Conservation (phyloP, 2,797 vertebrate species). For the Pseudocheirus occidentalis region DNA sequence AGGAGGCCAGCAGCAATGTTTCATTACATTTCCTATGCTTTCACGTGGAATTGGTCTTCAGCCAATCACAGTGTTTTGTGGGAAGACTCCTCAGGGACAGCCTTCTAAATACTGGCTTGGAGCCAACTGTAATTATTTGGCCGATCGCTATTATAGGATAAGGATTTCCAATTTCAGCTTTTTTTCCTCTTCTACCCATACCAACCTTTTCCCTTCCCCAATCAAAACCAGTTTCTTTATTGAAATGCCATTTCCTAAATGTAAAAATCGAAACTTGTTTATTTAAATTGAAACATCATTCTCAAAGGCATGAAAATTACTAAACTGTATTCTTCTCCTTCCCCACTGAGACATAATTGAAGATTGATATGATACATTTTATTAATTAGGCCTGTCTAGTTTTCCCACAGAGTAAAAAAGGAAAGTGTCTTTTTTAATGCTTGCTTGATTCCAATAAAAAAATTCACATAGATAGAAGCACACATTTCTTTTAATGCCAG, state of each 20-base stretch:
- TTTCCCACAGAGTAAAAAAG: slow-evolving; percentile 77
- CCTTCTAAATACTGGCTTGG: slow-evolving; percentile 14
- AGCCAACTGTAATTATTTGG: slow-evolving; percentile 40
- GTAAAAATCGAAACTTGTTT: slow-evolving; percentile 66
- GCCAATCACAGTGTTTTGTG: background rate
- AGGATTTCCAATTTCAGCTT: slow-evolving; percentile 3
- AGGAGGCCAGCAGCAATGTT: background rate
- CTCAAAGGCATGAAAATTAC: slow-evolving; percentile 62
- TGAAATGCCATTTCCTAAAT: slow-evolving; percentile 62
- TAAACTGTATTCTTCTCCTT: slow-evolving; percentile 59
- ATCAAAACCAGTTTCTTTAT: slow-evolving; percentile 37
- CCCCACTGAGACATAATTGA: slow-evolving; percentile 78
- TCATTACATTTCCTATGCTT: slow-evolving; percentile 31
- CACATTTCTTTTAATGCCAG: slow-evolving; percentile 40
- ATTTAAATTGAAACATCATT: slow-evolving; percentile 77
- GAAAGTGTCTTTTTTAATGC: slow-evolving; percentile 69
- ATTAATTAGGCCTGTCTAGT: slow-evolving; percentile 77
- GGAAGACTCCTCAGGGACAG: slow-evolving; percentile 15
- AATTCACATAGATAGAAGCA: slow-evolving; percentile 66
- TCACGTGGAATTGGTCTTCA: slow-evolving; percentile 8
- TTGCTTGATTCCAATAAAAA: slow-evolving; percentile 73
- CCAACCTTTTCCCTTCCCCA: slow-evolving; percentile 22
- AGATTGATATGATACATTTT: slow-evolving; percentile 78
- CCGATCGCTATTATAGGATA: slow-evolving; percentile 19
- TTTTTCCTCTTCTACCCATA: background rate